Evolutionary conservation across 2,797 vertebrate genomes (phyloP), one percentile per base, ranked within the genome.

Genomic region (Ispidina picta): DNA sequence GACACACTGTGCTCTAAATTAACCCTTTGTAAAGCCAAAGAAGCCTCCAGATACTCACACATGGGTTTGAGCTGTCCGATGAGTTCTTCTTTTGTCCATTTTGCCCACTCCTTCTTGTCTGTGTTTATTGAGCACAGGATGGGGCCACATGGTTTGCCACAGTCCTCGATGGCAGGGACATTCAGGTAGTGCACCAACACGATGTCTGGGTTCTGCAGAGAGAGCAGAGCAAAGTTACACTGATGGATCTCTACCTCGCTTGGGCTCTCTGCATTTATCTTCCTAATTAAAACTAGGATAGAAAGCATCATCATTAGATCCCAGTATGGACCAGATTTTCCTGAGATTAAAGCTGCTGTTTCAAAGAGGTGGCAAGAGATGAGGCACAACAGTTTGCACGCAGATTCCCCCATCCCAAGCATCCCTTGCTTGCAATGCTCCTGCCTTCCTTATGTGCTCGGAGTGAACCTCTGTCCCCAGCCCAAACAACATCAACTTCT

Each of bases 101-200:
- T 99, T 12, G 99, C 99, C 99, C 99, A 99, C 95, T 99, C 99
- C 94, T 99, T 99, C 98, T 99, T 99, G 98, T 99, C 99, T 3
- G 99, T 99, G 96, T 99, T 99, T 98, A 99, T 99, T 83, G 99
- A 99, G 96, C 99, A 99, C 95, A 99, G 96, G 97, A 99, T 99
- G 29, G 99, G 99, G 33, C 99, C 99, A 0, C 99, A 99, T 6
- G 99, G 99, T 96, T 99, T 99, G 90, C 99, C 99, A 19, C 99
- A 99, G 97, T 99, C 99, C 98, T 99, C 99, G 8, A 99, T 99
- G 97, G 99, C 99, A 5, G 99, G 99, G 77, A 99, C 99, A 64
- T 99, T 99, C 98, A 99, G 98, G 98, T 99, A 99, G 97, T 99
- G 99, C 96, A 99, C 99, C 96, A 99, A 97, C 96, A 99, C 99